Conservation (phyloP, 2,113 vertebrate species). For the Clarias gariepinus region DNA sequence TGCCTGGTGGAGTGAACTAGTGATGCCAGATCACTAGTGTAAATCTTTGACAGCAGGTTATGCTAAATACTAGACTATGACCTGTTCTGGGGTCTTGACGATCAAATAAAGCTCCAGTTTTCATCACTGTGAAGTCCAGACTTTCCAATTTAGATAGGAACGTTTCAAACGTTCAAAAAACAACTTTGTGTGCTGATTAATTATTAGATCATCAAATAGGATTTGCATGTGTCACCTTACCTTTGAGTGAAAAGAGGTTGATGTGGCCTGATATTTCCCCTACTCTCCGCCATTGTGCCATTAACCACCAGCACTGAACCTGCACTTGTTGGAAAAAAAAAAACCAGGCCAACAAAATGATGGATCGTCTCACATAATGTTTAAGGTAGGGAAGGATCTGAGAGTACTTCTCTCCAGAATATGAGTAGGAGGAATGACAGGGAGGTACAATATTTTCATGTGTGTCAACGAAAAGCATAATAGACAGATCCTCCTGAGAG, state of each 20-base stretch:
- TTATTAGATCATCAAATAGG: neutral
- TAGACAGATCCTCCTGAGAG: slow-evolving; percentile 11
- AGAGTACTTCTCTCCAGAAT: neutral
- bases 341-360: neutral
- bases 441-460: slow-evolving; percentile 4
- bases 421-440: slow-evolving; percentile 25
- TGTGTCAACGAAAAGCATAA: slow-evolving; percentile 16
- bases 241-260: neutral
- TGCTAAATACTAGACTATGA: neutral
- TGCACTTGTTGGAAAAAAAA: neutral
- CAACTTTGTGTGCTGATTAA: neutral
- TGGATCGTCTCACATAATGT: neutral
- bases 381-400: slow-evolving; percentile 21
- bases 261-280: neutral
- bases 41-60: neutral
- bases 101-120: neutral
- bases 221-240: neutral
- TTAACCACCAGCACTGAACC: neutral
- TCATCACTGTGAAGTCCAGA: neutral
- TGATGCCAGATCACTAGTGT: neutral
- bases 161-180: too few species aligned
- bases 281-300: neutral
- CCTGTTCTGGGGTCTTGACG: neutral
- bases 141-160: neutral
- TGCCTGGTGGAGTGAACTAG: too few species aligned